A percentile compares a stretch with the other conserved stretches of the same genome.
phyloP scores from a whole-genome alignment of 2,888 invertebrate genomes.

The Ochropacha duplaris region DNA sequence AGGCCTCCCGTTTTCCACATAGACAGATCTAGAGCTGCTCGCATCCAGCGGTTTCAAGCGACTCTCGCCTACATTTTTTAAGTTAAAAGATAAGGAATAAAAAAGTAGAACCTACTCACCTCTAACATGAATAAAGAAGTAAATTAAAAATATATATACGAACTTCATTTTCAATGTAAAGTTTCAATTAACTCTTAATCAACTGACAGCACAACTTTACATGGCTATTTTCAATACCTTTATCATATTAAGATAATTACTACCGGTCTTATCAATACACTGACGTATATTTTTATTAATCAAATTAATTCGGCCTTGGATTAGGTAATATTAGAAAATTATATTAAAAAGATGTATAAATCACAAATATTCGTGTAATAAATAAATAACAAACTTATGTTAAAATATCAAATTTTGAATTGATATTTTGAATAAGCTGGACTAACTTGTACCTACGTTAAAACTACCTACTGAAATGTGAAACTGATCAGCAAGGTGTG shows the following conservation, averaged over 20 bases:
- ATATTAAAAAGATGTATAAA: background rate
- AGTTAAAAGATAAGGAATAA: background rate
- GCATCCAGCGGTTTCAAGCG: too few species aligned
- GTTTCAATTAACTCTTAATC: constrained; percentile 1
- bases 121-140: constrained; percentile 26
- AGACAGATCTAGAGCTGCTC: too few species aligned
- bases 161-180: constrained; percentile 41
- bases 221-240: background rate
- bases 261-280: background rate
- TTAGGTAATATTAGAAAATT: background rate
- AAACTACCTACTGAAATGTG: too few species aligned
- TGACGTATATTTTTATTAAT: background rate
- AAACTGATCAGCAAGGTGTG: too few species aligned
- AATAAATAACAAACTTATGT: too few species aligned
- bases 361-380: too few species aligned
- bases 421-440: too few species aligned
- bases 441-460: too few species aligned
- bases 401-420: too few species aligned
- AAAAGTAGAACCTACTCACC: constrained; percentile 45
- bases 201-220: background rate
- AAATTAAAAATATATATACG: constrained; percentile 35
- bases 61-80: too few species aligned
- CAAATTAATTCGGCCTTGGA: background rate
- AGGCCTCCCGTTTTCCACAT: too few species aligned
- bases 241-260: background rate